These are phyloP conservation scores for Litoditis marina DNA, from an alignment of 2,888 invertebrate genomes.

Conservation along the genomic window DNA sequence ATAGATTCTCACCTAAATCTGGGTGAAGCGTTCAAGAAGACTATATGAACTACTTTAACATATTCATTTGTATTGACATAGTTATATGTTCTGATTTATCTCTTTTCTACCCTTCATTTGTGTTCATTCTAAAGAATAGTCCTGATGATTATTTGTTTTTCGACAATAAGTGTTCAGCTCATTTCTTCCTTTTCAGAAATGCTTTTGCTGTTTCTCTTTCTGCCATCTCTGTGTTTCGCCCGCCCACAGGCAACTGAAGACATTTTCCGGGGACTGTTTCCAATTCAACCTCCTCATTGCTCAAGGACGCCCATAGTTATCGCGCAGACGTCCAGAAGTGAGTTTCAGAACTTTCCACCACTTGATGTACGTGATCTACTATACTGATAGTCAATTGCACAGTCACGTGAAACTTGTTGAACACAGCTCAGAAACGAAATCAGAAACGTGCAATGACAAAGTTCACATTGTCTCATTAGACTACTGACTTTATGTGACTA, in stretches of 20 bases:
- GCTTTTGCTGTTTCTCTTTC: conserved; percentile 1
- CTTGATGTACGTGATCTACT: too few relatives aligned
- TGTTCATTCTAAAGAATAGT: neutral
- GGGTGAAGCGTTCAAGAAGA: neutral
- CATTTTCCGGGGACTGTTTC: conserved; percentile 33
- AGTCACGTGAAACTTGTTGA: too few relatives aligned
- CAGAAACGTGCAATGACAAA: too few relatives aligned
- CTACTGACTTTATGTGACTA: too few relatives aligned
- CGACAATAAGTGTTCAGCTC: neutral
- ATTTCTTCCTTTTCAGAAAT: neutral
- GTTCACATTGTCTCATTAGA: too few relatives aligned
- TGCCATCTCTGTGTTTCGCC: conserved; percentile 2
- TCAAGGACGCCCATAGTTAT: conserved; percentile 40
- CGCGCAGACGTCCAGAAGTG: conserved; percentile 39
- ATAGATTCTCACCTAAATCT: too few relatives aligned
- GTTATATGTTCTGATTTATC: neutral
- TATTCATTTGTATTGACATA: neutral
- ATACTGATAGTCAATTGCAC: too few relatives aligned
- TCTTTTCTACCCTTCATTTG: neutral
- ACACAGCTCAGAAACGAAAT: too few relatives aligned
- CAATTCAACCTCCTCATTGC: conserved; percentile 46
- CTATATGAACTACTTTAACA: neutral
- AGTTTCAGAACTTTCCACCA: too few relatives aligned
- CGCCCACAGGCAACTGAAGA: conserved; percentile 3
- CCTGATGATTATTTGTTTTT: neutral